Base-by-base conservation (phyloP, 2,797 vertebrate genomes). In the Cyprinodon diabolis region DNA sequence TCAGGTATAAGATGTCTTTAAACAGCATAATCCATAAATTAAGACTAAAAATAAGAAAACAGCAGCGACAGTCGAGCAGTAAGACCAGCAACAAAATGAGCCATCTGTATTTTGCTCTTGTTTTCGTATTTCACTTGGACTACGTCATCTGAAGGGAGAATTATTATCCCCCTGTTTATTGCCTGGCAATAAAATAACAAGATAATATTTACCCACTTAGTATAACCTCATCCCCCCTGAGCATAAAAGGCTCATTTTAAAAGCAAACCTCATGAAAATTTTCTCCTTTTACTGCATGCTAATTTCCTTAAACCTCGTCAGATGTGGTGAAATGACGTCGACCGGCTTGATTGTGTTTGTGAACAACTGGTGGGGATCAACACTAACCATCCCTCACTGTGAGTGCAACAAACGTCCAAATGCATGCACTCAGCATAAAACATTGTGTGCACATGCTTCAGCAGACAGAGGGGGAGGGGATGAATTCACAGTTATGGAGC, bases 381-480 rank as follows among this genome's bases (percentile, higher is more conserved):
- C 45, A 15, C 58, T 21, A 40, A 63, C 82, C 73, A 56, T 71
- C 58, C 43, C 71, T 72, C 35, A 47, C 69, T 75, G 80, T 81
- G 80, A 75, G 82, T 75, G 66, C 78, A 81, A 80, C 83, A 86
- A 88, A 84, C 75, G 77, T 80, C 37, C 78, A 85, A 86, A 85
- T 69, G 76, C 77, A 83, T 84, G 72, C 54, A 79, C 80, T 91
- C 88, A 89, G 89, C 90, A 90, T 86, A 88, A 87, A 90, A 82
- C 30, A 82, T 10, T 23, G 69, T 73, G 76, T 74, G 69, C 72
- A 85, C 77, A 82, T 80, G 79, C 68, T 37, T 72, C 76, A 74
- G 74, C 54, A 68, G 47, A 68, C 63, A 49, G 78, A 73, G 83
- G 78, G 82, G 81, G 74, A 73, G 74, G 83, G 74, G 63, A 68